A percentile compares a stretch with the other conserved stretches of the same genome.
Evolutionary conservation across 2,113 vertebrate species (phyloP).

Genomic region (Nestor notabilis): DNA sequence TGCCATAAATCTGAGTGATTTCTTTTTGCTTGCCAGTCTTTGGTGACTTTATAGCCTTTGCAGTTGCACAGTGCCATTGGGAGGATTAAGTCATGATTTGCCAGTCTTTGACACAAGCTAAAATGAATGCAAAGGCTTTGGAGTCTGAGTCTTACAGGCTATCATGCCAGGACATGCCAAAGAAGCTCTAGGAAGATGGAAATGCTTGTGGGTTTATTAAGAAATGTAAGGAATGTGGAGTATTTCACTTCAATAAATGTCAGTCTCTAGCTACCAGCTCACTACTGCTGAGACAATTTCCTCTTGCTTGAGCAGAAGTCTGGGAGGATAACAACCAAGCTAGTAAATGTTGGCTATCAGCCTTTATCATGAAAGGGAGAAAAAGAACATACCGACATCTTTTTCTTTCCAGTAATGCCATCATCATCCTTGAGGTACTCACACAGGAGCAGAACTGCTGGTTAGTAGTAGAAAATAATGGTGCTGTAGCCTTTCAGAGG

Average conservation of each 20-base stretch:
- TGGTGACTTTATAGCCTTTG: not conserved
- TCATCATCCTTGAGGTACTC: not conserved
- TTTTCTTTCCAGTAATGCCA: not conserved
- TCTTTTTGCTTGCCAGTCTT: not conserved
- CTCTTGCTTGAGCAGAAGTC: not conserved
- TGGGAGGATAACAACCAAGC: not conserved
- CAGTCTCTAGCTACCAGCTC: not conserved
- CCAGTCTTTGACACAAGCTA: not conserved
- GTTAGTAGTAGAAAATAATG: not conserved
- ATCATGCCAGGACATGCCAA: constrained; percentile 13
- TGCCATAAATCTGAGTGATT: not conserved
- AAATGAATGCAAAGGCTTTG: not conserved
- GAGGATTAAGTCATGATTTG: not conserved
- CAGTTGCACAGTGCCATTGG: not conserved
- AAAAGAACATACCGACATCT: not conserved
- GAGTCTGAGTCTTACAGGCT: not conserved
- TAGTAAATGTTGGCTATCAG: not conserved
- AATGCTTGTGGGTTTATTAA: constrained; percentile 32
- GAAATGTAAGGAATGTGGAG: constrained; percentile 5
- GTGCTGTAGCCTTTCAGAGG: not conserved
- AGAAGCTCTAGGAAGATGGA: not conserved
- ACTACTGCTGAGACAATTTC: constrained; percentile 42
- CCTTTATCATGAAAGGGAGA: not conserved
- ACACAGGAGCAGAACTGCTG: not conserved
- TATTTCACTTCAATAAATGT: not conserved